Percentiles rank a stretch among this genome's conserved stretches.
Conservation (phyloP, 2,113 vertebrate genomes). For the Acanthochromis polyacanthus region DNA sequence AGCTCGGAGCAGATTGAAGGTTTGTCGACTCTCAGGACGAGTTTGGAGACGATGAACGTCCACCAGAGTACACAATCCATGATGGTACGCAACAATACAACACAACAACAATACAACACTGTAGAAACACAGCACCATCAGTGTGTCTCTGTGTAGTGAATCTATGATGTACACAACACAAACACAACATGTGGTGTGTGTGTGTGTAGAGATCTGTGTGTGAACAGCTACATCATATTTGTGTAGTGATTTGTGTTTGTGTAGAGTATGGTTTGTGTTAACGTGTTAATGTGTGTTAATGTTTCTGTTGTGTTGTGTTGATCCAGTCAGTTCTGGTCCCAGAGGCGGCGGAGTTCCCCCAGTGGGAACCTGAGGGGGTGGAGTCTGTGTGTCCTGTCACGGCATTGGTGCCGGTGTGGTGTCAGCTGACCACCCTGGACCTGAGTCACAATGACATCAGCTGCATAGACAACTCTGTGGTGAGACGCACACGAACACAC, state of each 20-base stretch:
- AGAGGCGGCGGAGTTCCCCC: constrained; percentile 93
- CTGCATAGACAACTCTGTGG: constrained; percentile 93
- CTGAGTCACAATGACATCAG: constrained; percentile 95
- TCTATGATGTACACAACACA: too few relatives aligned
- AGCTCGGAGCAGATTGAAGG: constrained; percentile 90
- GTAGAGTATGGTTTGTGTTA: too few relatives aligned
- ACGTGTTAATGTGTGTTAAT: background rate
- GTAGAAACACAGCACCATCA: too few relatives aligned
- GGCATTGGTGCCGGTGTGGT: constrained; percentile 93
- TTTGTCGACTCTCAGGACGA: constrained; percentile 88
- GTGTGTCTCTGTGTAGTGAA: too few relatives aligned
- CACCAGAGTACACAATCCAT: constrained; percentile 89
- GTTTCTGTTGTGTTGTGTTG: background rate
- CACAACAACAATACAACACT: too few relatives aligned
- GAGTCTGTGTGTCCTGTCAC: constrained; percentile 88
- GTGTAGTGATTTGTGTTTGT: background rate
- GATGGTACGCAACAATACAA: constrained; percentile 83
- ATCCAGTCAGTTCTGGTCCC: constrained; percentile 93
- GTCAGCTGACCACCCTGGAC: constrained; percentile 93
- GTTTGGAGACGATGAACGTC: constrained; percentile 91
- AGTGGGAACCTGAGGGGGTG: constrained; percentile 93
- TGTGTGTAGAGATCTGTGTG: too few relatives aligned
- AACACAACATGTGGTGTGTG: too few relatives aligned
- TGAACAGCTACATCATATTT: too few relatives aligned
- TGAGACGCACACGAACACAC: constrained; percentile 74